Conservation (phyloP, 2,888 invertebrate genomes). For the Miltochrista miniata region DNA sequence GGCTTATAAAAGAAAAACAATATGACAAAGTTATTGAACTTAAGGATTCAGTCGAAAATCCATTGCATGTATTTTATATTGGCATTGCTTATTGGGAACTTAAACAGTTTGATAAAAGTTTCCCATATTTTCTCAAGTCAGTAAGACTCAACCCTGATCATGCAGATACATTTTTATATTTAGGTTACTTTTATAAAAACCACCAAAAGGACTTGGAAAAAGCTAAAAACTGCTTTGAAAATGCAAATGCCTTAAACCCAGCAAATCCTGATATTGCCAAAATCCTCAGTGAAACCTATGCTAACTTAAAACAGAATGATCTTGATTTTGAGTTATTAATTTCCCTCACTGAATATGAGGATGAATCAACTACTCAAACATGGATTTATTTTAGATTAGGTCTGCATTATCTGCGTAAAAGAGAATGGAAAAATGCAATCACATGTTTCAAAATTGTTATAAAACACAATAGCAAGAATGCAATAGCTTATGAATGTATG, state of each 20-base stretch:
- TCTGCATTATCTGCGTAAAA: slow-evolving; percentile 89
- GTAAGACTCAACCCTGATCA: slow-evolving; percentile 89
- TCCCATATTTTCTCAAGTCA: slow-evolving; percentile 86
- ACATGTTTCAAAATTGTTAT: slow-evolving; percentile 89
- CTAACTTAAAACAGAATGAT: slow-evolving; percentile 86
- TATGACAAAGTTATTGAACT: slow-evolving; percentile 83
- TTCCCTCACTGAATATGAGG: slow-evolving; percentile 57
- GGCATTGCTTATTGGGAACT: slow-evolving; percentile 85
- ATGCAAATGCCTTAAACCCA: slow-evolving; percentile 89
- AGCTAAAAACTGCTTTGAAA: slow-evolving; percentile 93
- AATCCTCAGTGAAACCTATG: slow-evolving; percentile 90
- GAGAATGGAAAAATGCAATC: slow-evolving; percentile 89
- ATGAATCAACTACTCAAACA: slow-evolving; percentile 79
- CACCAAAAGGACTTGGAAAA: slow-evolving; percentile 86
- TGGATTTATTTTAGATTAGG: slow-evolving; percentile 95
- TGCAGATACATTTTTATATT: slow-evolving; percentile 88
- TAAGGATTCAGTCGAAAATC: slow-evolving; percentile 61
- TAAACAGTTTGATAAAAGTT: slow-evolving; percentile 83
- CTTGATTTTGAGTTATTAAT: slow-evolving; percentile 85
- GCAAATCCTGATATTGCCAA: slow-evolving; percentile 86
- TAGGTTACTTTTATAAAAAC: slow-evolving; percentile 89
- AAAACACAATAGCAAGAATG: slow-evolving; percentile 86
- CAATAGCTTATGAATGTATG: slow-evolving; percentile 93
- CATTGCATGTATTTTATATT: slow-evolving; percentile 82
- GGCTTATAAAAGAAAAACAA: slow-evolving; percentile 75